Evolutionary conservation across 1,140 invertebrate species (phyloP).

Genomic region (Scaptomyza montana): DNA sequence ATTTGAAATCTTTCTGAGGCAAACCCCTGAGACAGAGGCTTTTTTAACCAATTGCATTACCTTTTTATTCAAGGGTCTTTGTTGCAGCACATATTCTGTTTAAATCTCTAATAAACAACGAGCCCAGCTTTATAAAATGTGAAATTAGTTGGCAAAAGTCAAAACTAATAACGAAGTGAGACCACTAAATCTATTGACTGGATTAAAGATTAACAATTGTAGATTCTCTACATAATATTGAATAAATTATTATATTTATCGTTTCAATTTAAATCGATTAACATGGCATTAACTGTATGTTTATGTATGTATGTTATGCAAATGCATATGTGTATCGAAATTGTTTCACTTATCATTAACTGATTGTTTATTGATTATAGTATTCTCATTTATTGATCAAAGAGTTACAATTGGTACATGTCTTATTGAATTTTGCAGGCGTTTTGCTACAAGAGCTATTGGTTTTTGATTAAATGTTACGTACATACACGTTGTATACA

Average conservation of each 20-base stretch:
- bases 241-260: too few species aligned
- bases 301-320: too few species aligned
- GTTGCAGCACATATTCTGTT: too few species aligned
- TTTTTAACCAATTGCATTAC: too few species aligned
- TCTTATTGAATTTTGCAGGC: conserved; percentile 3
- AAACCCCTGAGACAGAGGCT: too few species aligned
- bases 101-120: too few species aligned
- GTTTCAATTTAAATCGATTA: neutral
- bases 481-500: conserved; percentile 8
- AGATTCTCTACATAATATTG: too few species aligned
- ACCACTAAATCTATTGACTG: neutral
- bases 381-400: conserved; percentile 3
- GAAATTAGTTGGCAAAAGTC: too few species aligned
- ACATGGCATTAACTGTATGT: conserved; percentile 3
- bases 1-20: too few species aligned
- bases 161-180: neutral
- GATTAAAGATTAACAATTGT: neutral
- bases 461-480: conserved; percentile 15
- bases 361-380: conserved; percentile 33
- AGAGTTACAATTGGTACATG: conserved; percentile 33
- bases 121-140: too few species aligned
- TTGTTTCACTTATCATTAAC: conserved; percentile 24
- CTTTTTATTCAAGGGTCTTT: too few species aligned
- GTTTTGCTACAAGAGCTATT: neutral
- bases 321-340: conserved; percentile 19